phyloP scores from a whole-genome alignment of 2,888 invertebrate genomes.

The Agrotis ipsilon region DNA sequence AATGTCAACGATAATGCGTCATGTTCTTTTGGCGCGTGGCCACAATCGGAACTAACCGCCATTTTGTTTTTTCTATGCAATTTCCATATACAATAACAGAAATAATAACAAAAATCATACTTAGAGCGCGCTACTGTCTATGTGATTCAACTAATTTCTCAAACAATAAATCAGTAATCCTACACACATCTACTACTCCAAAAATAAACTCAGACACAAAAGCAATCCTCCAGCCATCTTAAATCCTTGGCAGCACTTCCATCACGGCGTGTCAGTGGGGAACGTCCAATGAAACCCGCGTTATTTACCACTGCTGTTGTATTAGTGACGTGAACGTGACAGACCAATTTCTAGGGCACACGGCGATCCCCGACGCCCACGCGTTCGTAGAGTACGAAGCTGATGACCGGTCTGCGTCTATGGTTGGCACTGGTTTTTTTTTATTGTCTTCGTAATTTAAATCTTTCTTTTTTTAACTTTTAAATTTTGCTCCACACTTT shows the following conservation, averaged over 20 bases:
- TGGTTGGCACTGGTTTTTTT: constrained; percentile 43
- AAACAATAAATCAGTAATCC: not conserved
- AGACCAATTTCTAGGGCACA: constrained; percentile 71
- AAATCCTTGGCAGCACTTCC: constrained; percentile 17
- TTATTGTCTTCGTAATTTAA: not conserved
- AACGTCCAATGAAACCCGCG: constrained; percentile 43
- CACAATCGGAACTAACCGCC: not conserved
- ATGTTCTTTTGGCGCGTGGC: not conserved
- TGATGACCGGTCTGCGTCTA: constrained; percentile 42
- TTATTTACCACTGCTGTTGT: constrained; percentile 51
- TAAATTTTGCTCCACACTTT: no score
- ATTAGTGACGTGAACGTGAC: constrained; percentile 58
- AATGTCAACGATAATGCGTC: constrained; percentile 37
- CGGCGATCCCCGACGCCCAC: constrained; percentile 64
- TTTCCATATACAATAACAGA: not conserved
- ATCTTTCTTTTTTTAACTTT: no score
- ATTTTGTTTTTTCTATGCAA: not conserved
- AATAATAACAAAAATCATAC: no score
- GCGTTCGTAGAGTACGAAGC: constrained; percentile 50
- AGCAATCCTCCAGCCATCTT: constrained; percentile 22
- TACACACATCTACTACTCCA: not conserved
- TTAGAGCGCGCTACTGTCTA: not conserved
- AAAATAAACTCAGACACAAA: constrained; percentile 44
- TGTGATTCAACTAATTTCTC: no score
- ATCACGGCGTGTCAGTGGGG: constrained; percentile 32